These are phyloP conservation scores for Lasioglossum pauxillum DNA, from an alignment of 2,888 invertebrate species.

Conservation along the genomic window DNA sequence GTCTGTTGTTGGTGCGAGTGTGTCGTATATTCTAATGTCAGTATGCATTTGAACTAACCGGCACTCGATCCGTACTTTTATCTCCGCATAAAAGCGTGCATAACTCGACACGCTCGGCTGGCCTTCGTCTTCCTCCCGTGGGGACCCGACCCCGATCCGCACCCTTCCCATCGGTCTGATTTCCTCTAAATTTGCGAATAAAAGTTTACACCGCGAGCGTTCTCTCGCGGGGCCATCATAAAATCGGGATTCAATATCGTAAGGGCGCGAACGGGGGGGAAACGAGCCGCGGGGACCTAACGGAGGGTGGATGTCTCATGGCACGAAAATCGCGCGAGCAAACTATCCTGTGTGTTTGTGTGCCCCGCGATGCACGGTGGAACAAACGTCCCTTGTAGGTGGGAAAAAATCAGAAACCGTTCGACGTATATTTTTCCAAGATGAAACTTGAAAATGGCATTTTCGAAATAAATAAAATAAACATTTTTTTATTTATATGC, in stretches of 20 bases:
- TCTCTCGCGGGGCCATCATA: constrained; percentile 58
- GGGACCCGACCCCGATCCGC: constrained; percentile 14
- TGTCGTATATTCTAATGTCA: constrained; percentile 25
- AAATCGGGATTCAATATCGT: constrained; percentile 64
- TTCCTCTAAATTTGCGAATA: constrained; percentile 83
- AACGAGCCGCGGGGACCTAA: not conserved
- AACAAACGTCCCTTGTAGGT: too few species aligned
- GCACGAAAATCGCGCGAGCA: constrained; percentile 13
- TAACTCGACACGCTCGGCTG: constrained; percentile 50
- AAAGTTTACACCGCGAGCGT: constrained; percentile 82
- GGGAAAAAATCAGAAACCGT: too few species aligned
- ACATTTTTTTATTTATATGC: too few species aligned
- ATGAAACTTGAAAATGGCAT: too few species aligned
- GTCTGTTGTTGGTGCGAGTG: constrained; percentile 13
- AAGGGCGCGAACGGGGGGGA: constrained; percentile 2
- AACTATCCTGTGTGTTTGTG: constrained; percentile 12
- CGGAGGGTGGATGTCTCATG: constrained; percentile 22
- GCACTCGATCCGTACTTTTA: constrained; percentile 63
- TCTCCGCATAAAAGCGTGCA: constrained; percentile 58
- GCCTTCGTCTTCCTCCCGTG: constrained; percentile 45
- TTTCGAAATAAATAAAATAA: too few species aligned
- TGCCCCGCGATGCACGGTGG: too few species aligned
- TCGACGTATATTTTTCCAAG: too few species aligned
- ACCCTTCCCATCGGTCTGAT: constrained; percentile 66
- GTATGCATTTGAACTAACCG: constrained; percentile 54